These are phyloP conservation scores for Tuta absoluta DNA, from an alignment of 2,888 invertebrate genomes.

Conservation along the genomic window DNA sequence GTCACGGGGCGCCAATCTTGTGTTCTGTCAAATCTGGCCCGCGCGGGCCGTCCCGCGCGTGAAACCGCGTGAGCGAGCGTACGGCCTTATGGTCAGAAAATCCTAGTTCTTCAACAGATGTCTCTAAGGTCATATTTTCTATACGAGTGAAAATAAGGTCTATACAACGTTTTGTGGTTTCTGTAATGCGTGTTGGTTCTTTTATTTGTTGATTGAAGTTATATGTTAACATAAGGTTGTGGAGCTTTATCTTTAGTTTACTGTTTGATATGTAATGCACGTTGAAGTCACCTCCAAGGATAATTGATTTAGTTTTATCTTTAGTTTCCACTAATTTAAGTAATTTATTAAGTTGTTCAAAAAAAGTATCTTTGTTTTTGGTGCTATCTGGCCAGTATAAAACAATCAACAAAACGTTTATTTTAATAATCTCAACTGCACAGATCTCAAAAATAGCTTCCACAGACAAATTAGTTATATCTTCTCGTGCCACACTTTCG, in stretches of 20 bases:
- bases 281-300: neutral
- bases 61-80: too few relatives aligned
- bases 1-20: too few relatives aligned
- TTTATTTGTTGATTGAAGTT: neutral
- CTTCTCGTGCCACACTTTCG: too few relatives aligned
- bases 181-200: neutral
- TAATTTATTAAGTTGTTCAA: neutral
- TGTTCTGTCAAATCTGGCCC: too few relatives aligned
- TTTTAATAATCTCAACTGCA: too few relatives aligned
- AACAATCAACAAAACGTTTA: too few relatives aligned
- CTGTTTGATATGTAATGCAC: neutral
- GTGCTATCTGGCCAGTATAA: too few relatives aligned
- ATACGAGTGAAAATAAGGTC: neutral
- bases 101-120: neutral
- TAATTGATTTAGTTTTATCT: neutral
- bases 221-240: neutral
- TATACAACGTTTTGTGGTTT: neutral
- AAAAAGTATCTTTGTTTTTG: too few relatives aligned
- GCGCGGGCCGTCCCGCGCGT: too few relatives aligned
- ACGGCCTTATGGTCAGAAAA: neutral
- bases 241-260: neutral
- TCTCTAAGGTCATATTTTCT: neutral
- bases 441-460: too few relatives aligned
- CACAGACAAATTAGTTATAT: too few relatives aligned
- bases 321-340: neutral